Evolutionary conservation across 2,113 vertebrate species (phyloP).

Genomic region (Ellobius talpinus): DNA sequence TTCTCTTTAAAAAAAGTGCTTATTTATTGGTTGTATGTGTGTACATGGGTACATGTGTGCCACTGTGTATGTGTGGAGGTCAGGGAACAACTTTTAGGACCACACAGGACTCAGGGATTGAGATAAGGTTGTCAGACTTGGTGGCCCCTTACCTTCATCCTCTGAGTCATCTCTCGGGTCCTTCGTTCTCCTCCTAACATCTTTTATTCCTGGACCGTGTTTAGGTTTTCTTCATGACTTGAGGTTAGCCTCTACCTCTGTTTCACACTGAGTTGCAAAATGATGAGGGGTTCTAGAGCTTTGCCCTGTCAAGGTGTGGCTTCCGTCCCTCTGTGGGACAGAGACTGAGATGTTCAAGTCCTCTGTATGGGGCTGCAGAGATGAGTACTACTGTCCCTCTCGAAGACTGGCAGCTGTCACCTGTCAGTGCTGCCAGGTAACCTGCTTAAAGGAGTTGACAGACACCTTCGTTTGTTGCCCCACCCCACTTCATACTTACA

Average conservation of each 20-base stretch:
- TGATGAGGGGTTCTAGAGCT: neutral
- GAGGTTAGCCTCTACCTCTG: neutral
- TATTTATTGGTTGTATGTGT: neutral
- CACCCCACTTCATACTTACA: neutral
- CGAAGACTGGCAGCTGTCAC: neutral
- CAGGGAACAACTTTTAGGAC: neutral
- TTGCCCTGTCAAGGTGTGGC: neutral
- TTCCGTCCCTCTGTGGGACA: rapidly evolving
- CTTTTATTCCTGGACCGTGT: neutral
- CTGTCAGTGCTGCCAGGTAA: neutral
- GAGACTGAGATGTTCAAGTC: neutral
- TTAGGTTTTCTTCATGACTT: neutral
- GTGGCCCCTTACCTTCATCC: neutral
- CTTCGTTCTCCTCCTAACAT: neutral
- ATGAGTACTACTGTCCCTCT: neutral
- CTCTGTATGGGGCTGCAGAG: rapidly evolving
- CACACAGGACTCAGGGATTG: neutral
- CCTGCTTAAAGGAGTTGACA: neutral
- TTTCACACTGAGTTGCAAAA: neutral
- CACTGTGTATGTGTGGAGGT: neutral
- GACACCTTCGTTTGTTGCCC: neutral
- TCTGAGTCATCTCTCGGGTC: too few relatives aligned
- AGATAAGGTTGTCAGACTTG: neutral
- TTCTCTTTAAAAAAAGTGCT: neutral
- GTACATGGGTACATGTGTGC: neutral